Percentiles rank a stretch among this genome's conserved stretches.
Conservation (phyloP, 1,140 invertebrate species). For the Palaemon carinicauda region DNA sequence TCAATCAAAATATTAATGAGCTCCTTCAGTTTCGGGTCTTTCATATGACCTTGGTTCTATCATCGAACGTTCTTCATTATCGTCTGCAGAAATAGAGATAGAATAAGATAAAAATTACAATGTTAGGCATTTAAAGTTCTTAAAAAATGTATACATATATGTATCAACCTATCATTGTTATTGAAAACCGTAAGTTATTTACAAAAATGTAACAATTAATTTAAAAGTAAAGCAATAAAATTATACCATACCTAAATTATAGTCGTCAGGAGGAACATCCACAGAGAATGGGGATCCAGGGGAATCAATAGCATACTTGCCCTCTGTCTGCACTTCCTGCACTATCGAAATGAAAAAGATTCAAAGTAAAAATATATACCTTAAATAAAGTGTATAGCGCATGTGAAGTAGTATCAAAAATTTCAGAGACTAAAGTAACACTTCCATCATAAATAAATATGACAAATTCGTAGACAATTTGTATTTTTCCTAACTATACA, state of each 20-base stretch:
- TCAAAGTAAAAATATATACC: too few species aligned
- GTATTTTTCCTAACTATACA: too few species aligned
- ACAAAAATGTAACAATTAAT: background rate
- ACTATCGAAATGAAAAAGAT: slow-evolving; percentile 72
- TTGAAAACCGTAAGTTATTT: too few species aligned
- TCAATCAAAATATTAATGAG: slow-evolving; percentile 90
- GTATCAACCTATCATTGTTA: too few species aligned
- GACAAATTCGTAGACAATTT: too few species aligned
- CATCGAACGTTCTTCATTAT: slow-evolving; percentile 96
- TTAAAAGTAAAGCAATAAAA: background rate
- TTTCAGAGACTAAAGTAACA: too few species aligned
- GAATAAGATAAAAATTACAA: background rate
- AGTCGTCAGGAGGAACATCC: slow-evolving; percentile 91
- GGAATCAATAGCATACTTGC: slow-evolving; percentile 96
- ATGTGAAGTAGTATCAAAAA: too few species aligned
- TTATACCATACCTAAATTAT: slow-evolving; percentile 78
- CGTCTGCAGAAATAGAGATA: slow-evolving; percentile 72
- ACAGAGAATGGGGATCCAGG: slow-evolving; percentile 85
- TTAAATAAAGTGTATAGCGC: too few species aligned
- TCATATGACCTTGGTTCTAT: slow-evolving; percentile 88
- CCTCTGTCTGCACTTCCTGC: slow-evolving; percentile 94
- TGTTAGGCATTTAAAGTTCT: background rate
- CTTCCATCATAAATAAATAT: too few species aligned
- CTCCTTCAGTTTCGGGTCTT: slow-evolving; percentile 86
- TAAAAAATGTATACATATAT: background rate